These are phyloP conservation scores for Mesaphorura yosii DNA, from an alignment of 1,140 invertebrate genomes.

Conservation along the genomic window DNA sequence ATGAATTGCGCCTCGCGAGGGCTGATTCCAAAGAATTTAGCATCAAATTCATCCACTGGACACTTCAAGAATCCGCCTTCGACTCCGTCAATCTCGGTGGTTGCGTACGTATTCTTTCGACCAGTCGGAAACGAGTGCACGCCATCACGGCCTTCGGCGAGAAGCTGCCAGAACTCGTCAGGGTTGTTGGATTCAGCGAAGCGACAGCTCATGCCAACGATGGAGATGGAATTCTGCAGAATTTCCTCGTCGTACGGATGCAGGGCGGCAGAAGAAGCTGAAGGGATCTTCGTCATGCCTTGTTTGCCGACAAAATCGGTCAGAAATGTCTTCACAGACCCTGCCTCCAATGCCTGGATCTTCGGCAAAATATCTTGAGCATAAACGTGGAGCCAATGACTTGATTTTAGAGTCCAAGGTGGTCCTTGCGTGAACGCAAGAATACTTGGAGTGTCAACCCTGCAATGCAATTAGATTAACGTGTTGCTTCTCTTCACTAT, in stretches of 20 bases:
- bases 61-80: constrained; percentile 9
- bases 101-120: not conserved
- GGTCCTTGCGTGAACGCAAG: not conserved
- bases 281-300: not conserved
- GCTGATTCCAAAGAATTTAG: constrained; percentile 44
- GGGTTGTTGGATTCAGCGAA: constrained; percentile 2
- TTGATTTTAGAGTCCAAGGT: not conserved
- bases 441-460: not conserved
- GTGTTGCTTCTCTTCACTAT: not conserved
- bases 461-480: not conserved
- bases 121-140: not conserved
- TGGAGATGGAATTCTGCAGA: constrained; percentile 1
- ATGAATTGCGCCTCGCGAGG: constrained; percentile 45
- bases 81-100: no score
- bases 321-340: not conserved
- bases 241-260: not conserved
- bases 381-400: not conserved
- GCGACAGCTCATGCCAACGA: constrained; percentile 11
- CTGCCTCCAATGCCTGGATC: not conserved
- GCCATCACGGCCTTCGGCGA: constrained; percentile 1
- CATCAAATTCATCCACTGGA: constrained; percentile 38
- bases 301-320: not conserved
- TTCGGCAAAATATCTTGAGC: not conserved
- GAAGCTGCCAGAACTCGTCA: constrained; percentile 6
- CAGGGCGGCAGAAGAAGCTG: not conserved